Evolutionary conservation across 1,140 invertebrate genomes (phyloP).

Genomic region (Meloidogyne hapla): DNA sequence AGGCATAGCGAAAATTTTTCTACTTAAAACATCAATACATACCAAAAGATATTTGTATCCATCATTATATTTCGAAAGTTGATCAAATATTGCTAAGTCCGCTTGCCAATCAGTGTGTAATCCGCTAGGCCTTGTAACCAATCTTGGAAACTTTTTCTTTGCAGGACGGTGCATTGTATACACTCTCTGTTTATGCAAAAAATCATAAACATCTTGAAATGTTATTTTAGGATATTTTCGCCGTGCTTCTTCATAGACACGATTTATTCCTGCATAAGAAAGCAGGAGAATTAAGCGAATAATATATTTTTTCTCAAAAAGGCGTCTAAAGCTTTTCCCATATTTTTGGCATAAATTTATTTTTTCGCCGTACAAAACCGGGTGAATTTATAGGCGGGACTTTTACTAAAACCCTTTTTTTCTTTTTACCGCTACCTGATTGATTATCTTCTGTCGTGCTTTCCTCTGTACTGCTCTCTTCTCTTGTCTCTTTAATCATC

Average conservation of each 20-base stretch:
- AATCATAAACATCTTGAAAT: constrained; percentile 8
- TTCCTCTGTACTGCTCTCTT: background rate
- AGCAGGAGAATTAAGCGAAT: constrained; percentile 27
- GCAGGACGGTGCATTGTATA: constrained; percentile 35
- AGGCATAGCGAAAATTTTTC: constrained; percentile 23
- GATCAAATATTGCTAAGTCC: constrained; percentile 34
- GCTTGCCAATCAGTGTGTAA: constrained; percentile 42
- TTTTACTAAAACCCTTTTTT: background rate
- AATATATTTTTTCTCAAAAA: constrained; percentile 26
- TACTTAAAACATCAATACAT: constrained; percentile 34
- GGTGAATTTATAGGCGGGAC: constrained; percentile 1
- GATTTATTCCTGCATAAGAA: constrained; percentile 23
- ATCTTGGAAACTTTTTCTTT: constrained; percentile 19
- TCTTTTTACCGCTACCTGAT: background rate
- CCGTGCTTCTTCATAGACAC: constrained; percentile 24
- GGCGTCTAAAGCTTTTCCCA: constrained; percentile 21
- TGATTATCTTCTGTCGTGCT: too few relatives aligned
- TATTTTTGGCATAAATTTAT: background rate
- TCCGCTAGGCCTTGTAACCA: constrained; percentile 24
- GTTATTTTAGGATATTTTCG: constrained; percentile 20
- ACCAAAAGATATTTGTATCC: constrained; percentile 36
- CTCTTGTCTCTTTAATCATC: background rate
- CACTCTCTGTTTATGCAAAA: constrained; percentile 23
- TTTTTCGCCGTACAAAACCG: background rate
- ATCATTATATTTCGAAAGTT: constrained; percentile 22